Evolutionary conservation across 1,140 invertebrate species (phyloP).

Genomic region (Hylaeus volcanicus): DNA sequence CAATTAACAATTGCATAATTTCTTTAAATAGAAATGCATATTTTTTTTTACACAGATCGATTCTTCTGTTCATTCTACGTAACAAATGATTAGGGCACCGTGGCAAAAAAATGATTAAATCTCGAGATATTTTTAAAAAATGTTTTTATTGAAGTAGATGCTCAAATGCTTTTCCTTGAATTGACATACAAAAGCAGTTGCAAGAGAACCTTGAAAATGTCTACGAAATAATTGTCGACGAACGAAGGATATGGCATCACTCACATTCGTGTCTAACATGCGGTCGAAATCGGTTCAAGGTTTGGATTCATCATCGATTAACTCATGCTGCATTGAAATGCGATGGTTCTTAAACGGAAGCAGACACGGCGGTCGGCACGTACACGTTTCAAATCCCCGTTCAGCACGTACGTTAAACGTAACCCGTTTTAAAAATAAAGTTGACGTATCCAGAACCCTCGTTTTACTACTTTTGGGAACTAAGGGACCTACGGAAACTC

Average conservation of each 20-base stretch:
- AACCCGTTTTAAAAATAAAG: conserved; percentile 14
- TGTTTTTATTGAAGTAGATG: too few species aligned
- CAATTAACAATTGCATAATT: too few species aligned
- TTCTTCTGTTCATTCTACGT: too few species aligned
- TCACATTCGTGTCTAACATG: conserved; percentile 53
- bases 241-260: conserved; percentile 58
- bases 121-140: too few species aligned
- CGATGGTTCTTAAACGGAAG: conserved; percentile 28
- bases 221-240: conserved; percentile 2
- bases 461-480: not conserved
- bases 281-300: conserved; percentile 70
- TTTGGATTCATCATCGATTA: conserved; percentile 44
- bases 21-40: too few species aligned
- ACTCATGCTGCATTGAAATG: conserved; percentile 23
- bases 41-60: too few species aligned
- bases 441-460: not conserved
- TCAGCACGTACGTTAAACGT: not conserved
- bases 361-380: not conserved
- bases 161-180: too few species aligned
- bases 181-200: not conserved
- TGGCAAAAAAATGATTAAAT: too few species aligned
- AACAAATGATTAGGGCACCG: too few species aligned
- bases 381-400: not conserved
- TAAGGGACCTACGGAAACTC: too few species aligned
- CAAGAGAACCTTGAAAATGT: conserved; percentile 10